A percentile compares a stretch with the other conserved stretches of the same genome.
phyloP scores from a whole-genome alignment of 2,797 vertebrate genomes.

The Gambusia yucatana region DNA sequence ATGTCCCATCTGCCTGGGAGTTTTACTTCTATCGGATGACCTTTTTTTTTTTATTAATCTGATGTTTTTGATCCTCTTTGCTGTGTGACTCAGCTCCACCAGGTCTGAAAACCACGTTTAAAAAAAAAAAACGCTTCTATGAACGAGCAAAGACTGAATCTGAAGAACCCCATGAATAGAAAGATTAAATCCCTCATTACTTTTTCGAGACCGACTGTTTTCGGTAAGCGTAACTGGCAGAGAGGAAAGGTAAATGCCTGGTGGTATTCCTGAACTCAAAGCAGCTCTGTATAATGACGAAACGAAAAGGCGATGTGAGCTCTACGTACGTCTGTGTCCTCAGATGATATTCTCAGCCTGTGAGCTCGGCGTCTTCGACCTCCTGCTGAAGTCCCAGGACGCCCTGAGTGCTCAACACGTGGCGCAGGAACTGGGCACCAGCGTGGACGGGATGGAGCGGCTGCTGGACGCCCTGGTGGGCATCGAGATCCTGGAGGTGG shows the following conservation, averaged over 20 bases:
- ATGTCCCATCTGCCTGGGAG: too few species aligned
- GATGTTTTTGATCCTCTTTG: background rate
- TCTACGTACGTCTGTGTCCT: background rate
- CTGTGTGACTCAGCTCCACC: background rate
- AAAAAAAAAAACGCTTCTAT: background rate
- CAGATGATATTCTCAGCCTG: slow-evolving; percentile 83
- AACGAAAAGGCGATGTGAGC: background rate
- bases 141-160: background rate
- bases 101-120: background rate
- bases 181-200: background rate
- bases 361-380: slow-evolving; percentile 82
- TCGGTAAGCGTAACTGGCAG: background rate
- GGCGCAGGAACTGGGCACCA: slow-evolving; percentile 65
- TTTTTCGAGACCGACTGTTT: background rate
- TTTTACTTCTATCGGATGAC: too few species aligned
- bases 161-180: background rate
- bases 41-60: too few species aligned
- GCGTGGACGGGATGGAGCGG: slow-evolving; percentile 75
- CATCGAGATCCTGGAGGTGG: slow-evolving; percentile 80
- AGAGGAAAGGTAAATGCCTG: background rate
- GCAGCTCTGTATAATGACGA: background rate
- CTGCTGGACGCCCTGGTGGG: slow-evolving; percentile 81
- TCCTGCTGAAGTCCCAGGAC: slow-evolving; percentile 73
- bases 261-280: background rate
- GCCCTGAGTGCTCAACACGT: slow-evolving; percentile 66